Base-by-base conservation (phyloP, 2,888 invertebrate species). In the Ichneumon xanthorius region DNA sequence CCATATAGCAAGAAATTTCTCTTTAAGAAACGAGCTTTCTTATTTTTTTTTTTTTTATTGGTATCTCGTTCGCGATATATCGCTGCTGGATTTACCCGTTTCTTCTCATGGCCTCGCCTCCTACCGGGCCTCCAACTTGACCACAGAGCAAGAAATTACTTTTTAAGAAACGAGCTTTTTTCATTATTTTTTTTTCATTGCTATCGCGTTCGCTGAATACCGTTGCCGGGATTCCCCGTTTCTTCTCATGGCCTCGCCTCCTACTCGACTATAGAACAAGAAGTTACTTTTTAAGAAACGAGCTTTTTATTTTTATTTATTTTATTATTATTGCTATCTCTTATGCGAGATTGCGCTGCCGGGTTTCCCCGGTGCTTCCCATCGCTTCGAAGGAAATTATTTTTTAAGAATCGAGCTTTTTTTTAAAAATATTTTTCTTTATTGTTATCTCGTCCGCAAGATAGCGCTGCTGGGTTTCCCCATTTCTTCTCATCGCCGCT, bases 331-430 rank as follows among this genome's bases (percentile, higher is more conserved):
- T 30, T 30, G 30, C 30, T 30, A 30, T 30, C 30, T 0, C 3
- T 3, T 30, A 4, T 30, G 4, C 30, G 30, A 30, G 30, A 30
- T 30, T 30, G 30, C 4, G 30, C 30, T 30, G 30, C 30, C 30
- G 30, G 4, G 30, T 30, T 30, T 30, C 30, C 30, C 4, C 30
- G 30, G 4, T 3, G 58, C n/a, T 14, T 14, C 9, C 40, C 7
- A 37, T 68, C 30, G 22, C 3, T 26, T 76, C 55, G 45, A 55
- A n/a, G 26, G 50, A 45, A 40, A 30, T 26, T 1, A 71, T 19
- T 78, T 58, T 5, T 5, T 45, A 80, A 55, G 37, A 65, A 19
- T 55, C 37, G 61, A 77, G 37, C n/a, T 73, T 37, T 55, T 71
- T 33, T n/a, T 3, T 22, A 22, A 7, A 2, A 7, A 1, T 7